Evolutionary conservation across 2,113 vertebrate genomes (phyloP).

Genomic region (Nothobranchius furzeri): DNA sequence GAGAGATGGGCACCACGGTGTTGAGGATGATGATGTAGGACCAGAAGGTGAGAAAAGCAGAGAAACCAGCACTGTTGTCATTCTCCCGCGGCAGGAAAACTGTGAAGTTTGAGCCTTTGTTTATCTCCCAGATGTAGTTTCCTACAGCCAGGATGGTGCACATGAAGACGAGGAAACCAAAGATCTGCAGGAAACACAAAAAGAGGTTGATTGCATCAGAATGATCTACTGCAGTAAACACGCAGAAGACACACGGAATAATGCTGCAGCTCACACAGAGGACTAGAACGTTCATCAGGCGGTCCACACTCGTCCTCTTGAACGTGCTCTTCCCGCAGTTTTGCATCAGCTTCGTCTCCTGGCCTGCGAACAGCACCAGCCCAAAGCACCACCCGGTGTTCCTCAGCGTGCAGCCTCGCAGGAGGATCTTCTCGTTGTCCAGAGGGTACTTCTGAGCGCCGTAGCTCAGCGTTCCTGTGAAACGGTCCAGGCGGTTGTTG

Average conservation of each 20-base stretch:
- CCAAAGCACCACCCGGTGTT: constrained; percentile 98
- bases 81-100: constrained; percentile 84
- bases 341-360: constrained; percentile 96
- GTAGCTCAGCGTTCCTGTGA: constrained; percentile 84
- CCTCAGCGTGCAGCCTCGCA: constrained; percentile 91
- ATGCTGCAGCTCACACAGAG: constrained; percentile 80
- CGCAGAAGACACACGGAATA: too few relatives aligned
- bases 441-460: constrained; percentile 82
- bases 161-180: constrained; percentile 87
- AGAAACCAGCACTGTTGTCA: constrained; percentile 75
- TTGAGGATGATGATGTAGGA: constrained; percentile 98
- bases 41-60: constrained; percentile 90
- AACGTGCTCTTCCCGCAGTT: constrained; percentile 90
- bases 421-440: constrained; percentile 89
- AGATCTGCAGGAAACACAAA: constrained; percentile 81
- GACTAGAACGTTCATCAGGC: constrained; percentile 91
- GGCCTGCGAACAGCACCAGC: constrained; percentile 92
- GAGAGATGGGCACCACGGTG: constrained; percentile 96
- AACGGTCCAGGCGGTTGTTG: constrained; percentile 92
- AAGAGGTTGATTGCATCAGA: not conserved
- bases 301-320: constrained; percentile 91
- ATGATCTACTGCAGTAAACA: too few relatives aligned
- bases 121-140: constrained; percentile 87
- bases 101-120: constrained; percentile 85
- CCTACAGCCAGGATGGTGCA: constrained; percentile 89